These are phyloP conservation scores for Dryadula phaetusa DNA, from an alignment of 2,888 invertebrate species.

Conservation along the genomic window DNA sequence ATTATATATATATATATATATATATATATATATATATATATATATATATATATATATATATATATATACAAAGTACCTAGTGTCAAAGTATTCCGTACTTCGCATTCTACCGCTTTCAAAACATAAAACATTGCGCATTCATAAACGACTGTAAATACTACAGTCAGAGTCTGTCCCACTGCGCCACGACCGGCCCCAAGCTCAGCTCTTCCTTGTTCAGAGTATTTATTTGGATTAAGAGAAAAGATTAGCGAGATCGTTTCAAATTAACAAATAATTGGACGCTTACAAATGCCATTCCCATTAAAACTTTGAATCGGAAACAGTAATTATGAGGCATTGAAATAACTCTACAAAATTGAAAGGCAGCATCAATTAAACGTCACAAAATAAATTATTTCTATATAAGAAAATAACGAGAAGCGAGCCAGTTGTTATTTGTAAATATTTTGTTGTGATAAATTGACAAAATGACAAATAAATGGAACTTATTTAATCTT, in stretches of 20 bases:
- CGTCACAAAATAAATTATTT: slow-evolving; percentile 4
- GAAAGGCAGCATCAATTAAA: slow-evolving; percentile 1
- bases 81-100: too few relatives aligned
- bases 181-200: too few relatives aligned
- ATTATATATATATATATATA: too few relatives aligned
- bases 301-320: slow-evolving; percentile 5
- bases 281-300: not conserved
- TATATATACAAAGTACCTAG: not conserved
- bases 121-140: not conserved
- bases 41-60: too few relatives aligned
- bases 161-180: too few relatives aligned
- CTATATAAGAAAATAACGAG: not conserved
- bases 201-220: too few relatives aligned
- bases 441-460: not conserved
- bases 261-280: slow-evolving; percentile 1
- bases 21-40: too few relatives aligned
- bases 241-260: not conserved
- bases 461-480: not conserved
- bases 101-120: too few relatives aligned
- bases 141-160: too few relatives aligned
- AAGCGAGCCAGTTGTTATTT: slow-evolving; percentile 3
- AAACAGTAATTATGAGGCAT: slow-evolving; percentile 4
- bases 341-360: slow-evolving; percentile 10
- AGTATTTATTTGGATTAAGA: not conserved
- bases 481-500: slow-evolving; percentile 4